A percentile compares a stretch with the other conserved stretches of the same genome.
These are phyloP conservation scores for Choloepus didactylus DNA, from an alignment of 2,797 vertebrate genomes.

Conservation along the genomic window DNA sequence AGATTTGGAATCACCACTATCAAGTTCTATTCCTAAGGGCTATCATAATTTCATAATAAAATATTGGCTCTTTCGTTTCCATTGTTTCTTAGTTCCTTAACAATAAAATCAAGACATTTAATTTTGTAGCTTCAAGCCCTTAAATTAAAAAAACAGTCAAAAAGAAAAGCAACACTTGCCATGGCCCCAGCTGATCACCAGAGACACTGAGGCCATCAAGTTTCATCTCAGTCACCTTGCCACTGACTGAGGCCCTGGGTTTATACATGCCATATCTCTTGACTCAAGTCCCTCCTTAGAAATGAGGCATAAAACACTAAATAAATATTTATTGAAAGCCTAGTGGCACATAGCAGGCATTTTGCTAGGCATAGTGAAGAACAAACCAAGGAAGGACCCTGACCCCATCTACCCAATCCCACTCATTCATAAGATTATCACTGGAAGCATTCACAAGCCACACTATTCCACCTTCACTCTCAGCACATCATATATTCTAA, in stretches of 20 bases:
- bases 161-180: background rate
- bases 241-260: background rate
- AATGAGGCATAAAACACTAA: background rate
- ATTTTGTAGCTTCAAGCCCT: background rate
- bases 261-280: background rate
- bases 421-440: background rate
- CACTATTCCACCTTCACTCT: background rate
- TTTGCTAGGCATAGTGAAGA: background rate
- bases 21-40: background rate
- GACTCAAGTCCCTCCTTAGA: background rate
- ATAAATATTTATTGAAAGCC: background rate
- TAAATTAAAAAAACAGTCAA: background rate
- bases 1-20: background rate
- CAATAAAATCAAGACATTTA: background rate
- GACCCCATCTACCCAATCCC: background rate
- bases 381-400: background rate
- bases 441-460: background rate
- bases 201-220: background rate
- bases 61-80: background rate
- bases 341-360: background rate
- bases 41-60: background rate
- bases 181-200: background rate
- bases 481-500: background rate
- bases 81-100: conserved; percentile 18
- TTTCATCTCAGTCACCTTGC: background rate